phyloP scores from a whole-genome alignment of 2,113 vertebrate genomes.

The Notothenia coriiceps region DNA sequence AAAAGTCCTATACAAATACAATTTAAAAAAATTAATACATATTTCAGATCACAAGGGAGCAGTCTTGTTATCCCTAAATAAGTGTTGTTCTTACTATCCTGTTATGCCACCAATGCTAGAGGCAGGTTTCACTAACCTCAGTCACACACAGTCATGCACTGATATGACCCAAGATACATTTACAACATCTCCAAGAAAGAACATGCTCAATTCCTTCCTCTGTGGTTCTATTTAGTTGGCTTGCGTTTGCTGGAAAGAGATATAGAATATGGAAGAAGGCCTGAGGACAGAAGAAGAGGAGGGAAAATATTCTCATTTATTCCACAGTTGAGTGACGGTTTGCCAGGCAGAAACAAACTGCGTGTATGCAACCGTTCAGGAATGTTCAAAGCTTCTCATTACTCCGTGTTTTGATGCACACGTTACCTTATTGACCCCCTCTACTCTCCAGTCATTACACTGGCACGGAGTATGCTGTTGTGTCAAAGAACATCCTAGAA shows the following conservation, averaged over 20 bases:
- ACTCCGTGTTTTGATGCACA: conserved; percentile 11
- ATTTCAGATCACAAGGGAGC: neutral
- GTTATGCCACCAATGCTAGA: conserved; percentile 10
- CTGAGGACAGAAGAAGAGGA: conserved; percentile 36
- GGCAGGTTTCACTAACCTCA: conserved; percentile 27
- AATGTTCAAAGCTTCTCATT: conserved; percentile 41
- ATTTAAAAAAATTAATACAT: neutral
- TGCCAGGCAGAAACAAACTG: conserved; percentile 9
- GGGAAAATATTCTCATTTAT: conserved; percentile 24
- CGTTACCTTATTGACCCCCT: neutral
- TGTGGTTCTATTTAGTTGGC: neutral
- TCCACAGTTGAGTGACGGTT: conserved; percentile 29
- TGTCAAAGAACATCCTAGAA: conserved; percentile 22
- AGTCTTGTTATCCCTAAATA: conserved; percentile 7
- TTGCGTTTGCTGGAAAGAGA: neutral
- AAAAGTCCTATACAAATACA: no score
- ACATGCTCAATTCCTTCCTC: neutral
- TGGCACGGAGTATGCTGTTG: neutral
- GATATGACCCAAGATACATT: conserved; percentile 11
- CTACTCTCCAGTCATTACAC: neutral
- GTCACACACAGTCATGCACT: neutral
- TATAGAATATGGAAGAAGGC: conserved; percentile 44
- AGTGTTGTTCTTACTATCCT: neutral
- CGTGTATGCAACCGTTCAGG: conserved; percentile 32
- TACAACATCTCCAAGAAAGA: neutral